Evolutionary conservation across 2,113 vertebrate species (phyloP).

Genomic region (Callorhinus ursinus): DNA sequence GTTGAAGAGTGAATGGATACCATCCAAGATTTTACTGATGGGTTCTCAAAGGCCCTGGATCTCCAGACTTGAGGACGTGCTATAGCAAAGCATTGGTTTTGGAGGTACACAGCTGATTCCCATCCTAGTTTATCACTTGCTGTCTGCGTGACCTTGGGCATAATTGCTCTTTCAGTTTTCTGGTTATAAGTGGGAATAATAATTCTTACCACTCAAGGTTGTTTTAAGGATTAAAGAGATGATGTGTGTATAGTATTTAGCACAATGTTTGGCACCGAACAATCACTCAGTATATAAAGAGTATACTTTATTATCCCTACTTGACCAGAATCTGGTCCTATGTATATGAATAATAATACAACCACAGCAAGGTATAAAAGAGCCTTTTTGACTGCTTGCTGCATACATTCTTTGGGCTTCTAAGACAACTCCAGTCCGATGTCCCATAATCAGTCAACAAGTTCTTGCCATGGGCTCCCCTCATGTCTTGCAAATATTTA

Average conservation of each 20-base stretch:
- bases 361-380: neutral
- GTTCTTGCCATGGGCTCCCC: neutral
- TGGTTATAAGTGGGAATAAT: constrained; percentile 15
- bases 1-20: neutral
- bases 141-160: neutral
- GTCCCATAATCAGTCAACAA: neutral
- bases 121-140: neutral
- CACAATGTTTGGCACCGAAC: neutral
- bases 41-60: neutral
- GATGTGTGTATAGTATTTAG: neutral
- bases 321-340: neutral
- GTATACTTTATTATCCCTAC: neutral
- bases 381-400: neutral
- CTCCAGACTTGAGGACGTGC: neutral
- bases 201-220: neutral
- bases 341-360: neutral
- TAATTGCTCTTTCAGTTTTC: neutral
- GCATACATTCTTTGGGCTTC: neutral
- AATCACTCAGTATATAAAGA: neutral
- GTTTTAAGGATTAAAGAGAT: constrained; percentile 13
- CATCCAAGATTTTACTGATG: neutral
- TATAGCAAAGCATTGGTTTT: neutral
- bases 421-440: neutral
- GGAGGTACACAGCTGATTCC: neutral
- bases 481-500: neutral